phyloP scores from a whole-genome alignment of 2,797 vertebrate genomes.

The Potorous gilbertii region DNA sequence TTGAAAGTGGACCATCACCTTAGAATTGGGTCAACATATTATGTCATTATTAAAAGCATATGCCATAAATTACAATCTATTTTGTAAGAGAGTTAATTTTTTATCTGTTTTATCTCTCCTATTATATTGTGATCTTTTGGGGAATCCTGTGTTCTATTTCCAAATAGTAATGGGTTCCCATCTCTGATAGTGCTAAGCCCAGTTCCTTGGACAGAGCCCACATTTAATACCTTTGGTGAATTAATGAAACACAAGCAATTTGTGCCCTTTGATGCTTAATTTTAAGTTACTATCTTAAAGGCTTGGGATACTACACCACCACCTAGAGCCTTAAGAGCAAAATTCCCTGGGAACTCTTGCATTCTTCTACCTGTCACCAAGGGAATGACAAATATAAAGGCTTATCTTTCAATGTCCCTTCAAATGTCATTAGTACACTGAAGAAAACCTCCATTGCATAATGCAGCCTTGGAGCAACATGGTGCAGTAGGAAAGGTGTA shows the following conservation, averaged over 20 bases:
- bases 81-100: neutral
- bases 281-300: neutral
- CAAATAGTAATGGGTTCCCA: neutral
- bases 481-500: neutral
- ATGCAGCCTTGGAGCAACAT: neutral
- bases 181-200: neutral
- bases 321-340: neutral
- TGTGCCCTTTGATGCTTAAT: neutral
- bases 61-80: neutral
- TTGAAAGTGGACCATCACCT: neutral
- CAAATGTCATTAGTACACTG: neutral
- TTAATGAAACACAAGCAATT: neutral
- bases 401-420: neutral
- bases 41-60: neutral
- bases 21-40: neutral
- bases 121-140: neutral
- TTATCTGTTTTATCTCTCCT: neutral
- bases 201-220: neutral
- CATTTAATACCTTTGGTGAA: neutral
- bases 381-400: neutral
- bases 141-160: neutral
- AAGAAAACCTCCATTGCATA: neutral
- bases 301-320: neutral
- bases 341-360: neutral
- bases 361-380: neutral